These are phyloP conservation scores for Copidosoma floridanum DNA, from an alignment of 1,140 invertebrate species.

Conservation along the genomic window DNA sequence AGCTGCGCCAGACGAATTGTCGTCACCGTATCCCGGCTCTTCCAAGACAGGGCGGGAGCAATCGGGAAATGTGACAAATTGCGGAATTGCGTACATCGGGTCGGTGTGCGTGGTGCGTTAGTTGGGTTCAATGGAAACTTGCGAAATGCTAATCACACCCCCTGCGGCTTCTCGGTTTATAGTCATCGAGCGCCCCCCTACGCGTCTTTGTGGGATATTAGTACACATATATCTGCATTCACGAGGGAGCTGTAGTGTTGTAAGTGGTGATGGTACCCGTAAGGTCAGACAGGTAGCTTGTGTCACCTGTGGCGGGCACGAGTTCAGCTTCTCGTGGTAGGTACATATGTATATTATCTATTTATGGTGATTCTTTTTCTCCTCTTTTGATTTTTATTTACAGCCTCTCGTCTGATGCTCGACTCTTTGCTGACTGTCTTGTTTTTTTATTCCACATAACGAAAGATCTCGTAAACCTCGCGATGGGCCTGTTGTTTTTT, in stretches of 20 bases:
- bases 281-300: conserved; percentile 23
- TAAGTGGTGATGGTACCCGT: conserved; percentile 25
- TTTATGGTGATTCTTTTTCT: too few species aligned
- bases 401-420: too few species aligned
- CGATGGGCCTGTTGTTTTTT: background rate
- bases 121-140: too few species aligned
- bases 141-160: conserved; percentile 14
- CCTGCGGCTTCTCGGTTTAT: background rate
- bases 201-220: too few species aligned
- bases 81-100: conserved; percentile 6
- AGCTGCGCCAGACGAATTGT: too few species aligned
- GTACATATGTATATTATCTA: too few species aligned
- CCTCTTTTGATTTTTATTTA: too few species aligned
- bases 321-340: too few species aligned
- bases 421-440: too few species aligned
- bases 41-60: background rate
- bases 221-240: too few species aligned
- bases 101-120: background rate
- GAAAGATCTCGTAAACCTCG: too few species aligned
- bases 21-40: background rate
- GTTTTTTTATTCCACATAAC: too few species aligned
- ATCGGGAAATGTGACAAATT: conserved; percentile 19
- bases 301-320: conserved; percentile 1
- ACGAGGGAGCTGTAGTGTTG: background rate
- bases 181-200: background rate